A percentile compares a stretch with the other conserved stretches of the same genome.
phyloP scores from a whole-genome alignment of 2,888 invertebrate species.

The Nemoura dubitans region DNA sequence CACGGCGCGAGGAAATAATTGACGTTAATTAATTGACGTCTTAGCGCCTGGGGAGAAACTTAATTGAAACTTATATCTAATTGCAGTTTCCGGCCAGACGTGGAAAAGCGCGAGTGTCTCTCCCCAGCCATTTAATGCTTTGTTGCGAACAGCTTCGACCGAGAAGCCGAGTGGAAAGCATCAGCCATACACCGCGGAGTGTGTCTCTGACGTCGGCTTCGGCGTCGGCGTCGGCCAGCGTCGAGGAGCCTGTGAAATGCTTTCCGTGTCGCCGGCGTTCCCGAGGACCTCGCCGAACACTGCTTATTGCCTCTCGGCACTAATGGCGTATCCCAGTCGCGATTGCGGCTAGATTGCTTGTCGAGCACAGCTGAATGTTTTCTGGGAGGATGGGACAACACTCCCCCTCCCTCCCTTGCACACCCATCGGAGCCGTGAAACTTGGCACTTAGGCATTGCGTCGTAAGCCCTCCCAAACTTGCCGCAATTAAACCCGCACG shows the following conservation, averaged over 20 bases:
- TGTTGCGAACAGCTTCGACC: background rate
- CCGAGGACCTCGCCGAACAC: background rate
- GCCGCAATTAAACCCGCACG: background rate
- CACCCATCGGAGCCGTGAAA: background rate
- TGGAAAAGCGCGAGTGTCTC: background rate
- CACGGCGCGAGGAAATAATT: background rate
- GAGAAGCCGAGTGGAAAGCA: background rate
- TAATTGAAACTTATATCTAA: constrained; percentile 12
- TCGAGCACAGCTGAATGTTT: background rate
- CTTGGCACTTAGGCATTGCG: background rate
- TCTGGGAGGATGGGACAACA: background rate
- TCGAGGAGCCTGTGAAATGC: constrained; percentile 2
- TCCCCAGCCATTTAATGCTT: background rate
- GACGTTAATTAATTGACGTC: background rate
- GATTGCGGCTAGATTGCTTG: constrained; percentile 4
- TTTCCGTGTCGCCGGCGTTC: background rate
- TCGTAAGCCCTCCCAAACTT: background rate
- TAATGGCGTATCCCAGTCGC: constrained; percentile 12
- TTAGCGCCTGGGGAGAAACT: background rate
- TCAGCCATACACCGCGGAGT: background rate
- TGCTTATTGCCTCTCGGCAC: background rate
- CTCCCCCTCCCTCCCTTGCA: background rate
- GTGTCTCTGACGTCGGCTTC: background rate
- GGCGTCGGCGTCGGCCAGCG: background rate
- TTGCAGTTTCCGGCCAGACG: background rate